A percentile compares a stretch with the other conserved stretches of the same genome.
phyloP scores from a whole-genome alignment of 2,888 invertebrate species.

The Metacarcinus magister region DNA sequence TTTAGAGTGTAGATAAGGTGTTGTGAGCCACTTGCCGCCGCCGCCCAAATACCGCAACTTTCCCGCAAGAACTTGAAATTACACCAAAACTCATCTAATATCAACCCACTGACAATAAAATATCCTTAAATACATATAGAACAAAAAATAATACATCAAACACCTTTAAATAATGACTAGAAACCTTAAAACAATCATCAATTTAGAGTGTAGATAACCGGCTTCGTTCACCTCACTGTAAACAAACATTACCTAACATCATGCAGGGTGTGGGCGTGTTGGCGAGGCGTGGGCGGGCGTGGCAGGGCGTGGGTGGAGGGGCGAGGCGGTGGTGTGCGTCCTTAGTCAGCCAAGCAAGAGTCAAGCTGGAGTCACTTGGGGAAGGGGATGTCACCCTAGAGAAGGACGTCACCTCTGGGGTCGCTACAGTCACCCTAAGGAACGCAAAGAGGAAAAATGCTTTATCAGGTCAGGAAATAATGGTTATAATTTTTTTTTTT shows the following conservation, averaged over 20 bases:
- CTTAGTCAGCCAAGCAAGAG: conserved; percentile 59
- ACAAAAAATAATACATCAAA: neutral
- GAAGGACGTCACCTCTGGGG: conserved; percentile 85
- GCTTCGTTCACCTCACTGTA: no score
- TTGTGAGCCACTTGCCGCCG: neutral
- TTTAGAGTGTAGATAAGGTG: neutral
- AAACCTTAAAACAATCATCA: neutral
- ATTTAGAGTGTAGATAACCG: neutral
- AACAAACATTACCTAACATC: neutral
- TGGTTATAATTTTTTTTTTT: neutral
- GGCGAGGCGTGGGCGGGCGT: neutral
- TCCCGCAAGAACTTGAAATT: no score
- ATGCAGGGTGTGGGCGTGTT: neutral
- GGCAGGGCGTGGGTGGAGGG: neutral
- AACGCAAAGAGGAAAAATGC: conserved; percentile 86
- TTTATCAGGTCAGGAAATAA: conserved; percentile 85
- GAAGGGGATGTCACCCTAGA: conserved; percentile 84
- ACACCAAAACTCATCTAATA: neutral
- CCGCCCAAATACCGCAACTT: neutral
- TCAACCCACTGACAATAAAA: neutral
- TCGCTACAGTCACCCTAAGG: conserved; percentile 85
- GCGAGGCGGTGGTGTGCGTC: neutral
- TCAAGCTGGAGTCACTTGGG: conserved; percentile 58
- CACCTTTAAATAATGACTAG: neutral
- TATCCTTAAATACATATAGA: neutral